Conservation (phyloP, 2,113 vertebrate species). For the Epinephelus moara region DNA sequence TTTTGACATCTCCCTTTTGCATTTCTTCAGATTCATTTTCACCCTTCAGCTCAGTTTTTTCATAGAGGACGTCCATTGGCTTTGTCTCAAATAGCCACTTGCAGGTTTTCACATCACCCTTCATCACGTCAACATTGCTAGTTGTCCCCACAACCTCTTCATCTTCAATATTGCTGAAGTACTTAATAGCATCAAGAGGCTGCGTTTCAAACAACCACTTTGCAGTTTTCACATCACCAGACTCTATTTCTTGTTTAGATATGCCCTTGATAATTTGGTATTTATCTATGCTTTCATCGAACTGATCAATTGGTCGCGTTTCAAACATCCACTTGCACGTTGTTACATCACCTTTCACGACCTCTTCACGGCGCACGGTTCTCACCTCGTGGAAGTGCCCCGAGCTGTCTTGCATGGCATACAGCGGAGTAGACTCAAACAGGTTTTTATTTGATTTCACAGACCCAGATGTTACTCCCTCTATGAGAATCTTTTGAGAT, state of each 20-base stretch:
- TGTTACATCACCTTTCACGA: conserved; percentile 91
- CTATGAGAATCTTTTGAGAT: conserved; percentile 88
- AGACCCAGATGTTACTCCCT: conserved; percentile 87
- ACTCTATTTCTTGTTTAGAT: conserved; percentile 91
- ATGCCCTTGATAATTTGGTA: conserved; percentile 93
- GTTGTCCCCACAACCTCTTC: conserved; percentile 78
- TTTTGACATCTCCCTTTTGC: conserved; percentile 91
- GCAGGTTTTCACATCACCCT: conserved; percentile 92
- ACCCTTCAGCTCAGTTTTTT: conserved; percentile 82
- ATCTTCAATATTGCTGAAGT: conserved; percentile 89
- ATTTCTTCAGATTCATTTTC: conserved; percentile 82
- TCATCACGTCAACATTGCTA: conserved; percentile 82
- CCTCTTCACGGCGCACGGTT: conserved; percentile 91
- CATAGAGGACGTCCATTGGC: conserved; percentile 91
- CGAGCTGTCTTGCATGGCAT: conserved; percentile 92
- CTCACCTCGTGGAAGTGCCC: conserved; percentile 93
- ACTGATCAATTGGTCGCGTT: conserved; percentile 92
- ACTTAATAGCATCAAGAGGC: conserved; percentile 92
- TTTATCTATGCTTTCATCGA: conserved; percentile 89
- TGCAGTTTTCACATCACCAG: conserved; percentile 93
- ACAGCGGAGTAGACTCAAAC: conserved; percentile 90
- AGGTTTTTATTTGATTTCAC: conserved; percentile 90
- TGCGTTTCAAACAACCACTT: conserved; percentile 97
- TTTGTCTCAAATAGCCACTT: conserved; percentile 96
- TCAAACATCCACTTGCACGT: conserved; percentile 96